Percentiles rank a stretch among this genome's conserved stretches.
Evolutionary conservation across 1,140 invertebrate species (phyloP).

Genomic region (Drosophila orosa): DNA sequence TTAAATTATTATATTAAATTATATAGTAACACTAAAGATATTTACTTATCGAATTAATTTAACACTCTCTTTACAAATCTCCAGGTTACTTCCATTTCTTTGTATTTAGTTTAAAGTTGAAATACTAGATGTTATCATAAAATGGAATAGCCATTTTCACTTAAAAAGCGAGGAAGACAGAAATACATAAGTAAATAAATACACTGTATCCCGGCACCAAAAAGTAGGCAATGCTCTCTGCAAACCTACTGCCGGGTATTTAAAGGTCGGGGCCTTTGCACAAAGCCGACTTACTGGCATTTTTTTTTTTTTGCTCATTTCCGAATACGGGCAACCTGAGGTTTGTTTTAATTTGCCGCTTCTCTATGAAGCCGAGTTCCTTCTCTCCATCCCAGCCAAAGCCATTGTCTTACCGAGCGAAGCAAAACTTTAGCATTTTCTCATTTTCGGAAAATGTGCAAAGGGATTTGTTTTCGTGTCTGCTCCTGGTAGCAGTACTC

Average conservation of each 20-base stretch:
- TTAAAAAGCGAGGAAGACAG: not conserved
- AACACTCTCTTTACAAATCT: too few relatives aligned
- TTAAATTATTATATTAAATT: too few relatives aligned
- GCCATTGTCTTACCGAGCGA: slow-evolving; percentile 68
- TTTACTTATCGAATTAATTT: too few relatives aligned
- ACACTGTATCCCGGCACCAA: not conserved
- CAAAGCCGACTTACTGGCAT: slow-evolving; percentile 1
- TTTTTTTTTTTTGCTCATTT: slow-evolving; percentile 77
- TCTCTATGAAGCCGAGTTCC: slow-evolving; percentile 61
- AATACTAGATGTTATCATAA: not conserved
- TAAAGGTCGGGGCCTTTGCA: not conserved
- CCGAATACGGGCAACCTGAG: slow-evolving; percentile 81
- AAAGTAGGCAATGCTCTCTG: not conserved
- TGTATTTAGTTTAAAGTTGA: not conserved
- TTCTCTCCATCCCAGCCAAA: slow-evolving; percentile 9
- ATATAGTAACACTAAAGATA: too few relatives aligned
- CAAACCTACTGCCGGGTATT: not conserved
- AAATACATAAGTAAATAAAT: not conserved
- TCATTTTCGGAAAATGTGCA: slow-evolving; percentile 83
- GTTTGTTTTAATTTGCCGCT: slow-evolving; percentile 82
- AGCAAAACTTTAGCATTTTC: slow-evolving; percentile 81
- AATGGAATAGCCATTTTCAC: not conserved
- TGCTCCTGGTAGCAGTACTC: slow-evolving; percentile 41
- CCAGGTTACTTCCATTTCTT: not conserved
- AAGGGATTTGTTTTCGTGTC: slow-evolving; percentile 82